Evolutionary conservation across 2,797 vertebrate species (phyloP), one percentile per base, ranked within the genome.

Genomic region (Hypotaenidia philippensis): DNA sequence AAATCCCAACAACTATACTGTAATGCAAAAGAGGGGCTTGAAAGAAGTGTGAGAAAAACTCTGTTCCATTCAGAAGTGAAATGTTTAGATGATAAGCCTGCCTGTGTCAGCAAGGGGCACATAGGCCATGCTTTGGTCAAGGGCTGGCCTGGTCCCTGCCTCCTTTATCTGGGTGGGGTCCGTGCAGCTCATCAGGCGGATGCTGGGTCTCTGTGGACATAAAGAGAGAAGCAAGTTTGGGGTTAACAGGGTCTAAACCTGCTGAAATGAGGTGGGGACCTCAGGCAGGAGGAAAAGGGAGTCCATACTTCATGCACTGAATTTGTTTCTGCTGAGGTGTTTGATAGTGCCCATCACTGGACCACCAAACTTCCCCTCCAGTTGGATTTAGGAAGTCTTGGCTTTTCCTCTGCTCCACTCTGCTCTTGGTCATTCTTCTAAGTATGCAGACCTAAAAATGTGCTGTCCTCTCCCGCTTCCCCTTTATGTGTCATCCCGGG

Each of bases 11-110:
- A 12, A 16, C 40, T 80, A 81, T 65, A n/a, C 20, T 94, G 66
- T 90, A 96, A 96, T 94, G 94, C 89, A 64, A 91, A 97, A 94
- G 91, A 96, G 78, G 87, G 87, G 91, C 91, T 95, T 93, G 80
- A 96, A 97, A 89, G 94, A 96, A 69, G 60, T 70, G 60, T 92
- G 90, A 96, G 94, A 92, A 93, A 96, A 97, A 94, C 93, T 95
- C 83, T 84, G 82, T 97, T 92, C 92, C 32, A 82, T 95, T 96
- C 83, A 71, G 94, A 96, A 96, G 92, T 82, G 83, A 94, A 94
- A 85, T 68, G 60, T 52, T 52, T 52, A 29, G 50, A 52, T 17
- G 50, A 17, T 52, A 52, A 52, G 50, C 50, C 17, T 9, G 16
- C 26, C 8, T 9, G 27, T 9, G 27, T 52, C 27, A 27, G 26